These are phyloP conservation scores for Drosophila insularis DNA, from an alignment of 1,140 invertebrate genomes.

Conservation along the genomic window DNA sequence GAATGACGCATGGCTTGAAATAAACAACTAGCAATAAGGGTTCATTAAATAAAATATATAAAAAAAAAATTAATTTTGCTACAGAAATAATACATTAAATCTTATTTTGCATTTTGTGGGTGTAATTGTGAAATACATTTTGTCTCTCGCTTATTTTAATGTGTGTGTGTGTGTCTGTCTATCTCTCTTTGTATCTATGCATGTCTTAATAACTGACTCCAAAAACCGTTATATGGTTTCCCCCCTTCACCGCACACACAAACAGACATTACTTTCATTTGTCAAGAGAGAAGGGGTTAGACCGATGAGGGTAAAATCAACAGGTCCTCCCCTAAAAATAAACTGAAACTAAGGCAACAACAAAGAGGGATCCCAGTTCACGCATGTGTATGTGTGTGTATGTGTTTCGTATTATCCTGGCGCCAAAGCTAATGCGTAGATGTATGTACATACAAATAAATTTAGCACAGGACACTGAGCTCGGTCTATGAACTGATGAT, in stretches of 20 bases:
- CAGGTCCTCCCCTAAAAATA: constrained; percentile 50
- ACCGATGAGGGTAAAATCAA: constrained; percentile 34
- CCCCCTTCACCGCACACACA: neutral
- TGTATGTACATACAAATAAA: constrained; percentile 1
- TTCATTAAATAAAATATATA: too few species aligned
- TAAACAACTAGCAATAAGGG: too few species aligned
- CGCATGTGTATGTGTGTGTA: neutral
- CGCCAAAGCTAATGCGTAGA: constrained; percentile 47
- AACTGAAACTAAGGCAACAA: neutral
- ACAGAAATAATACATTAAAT: neutral
- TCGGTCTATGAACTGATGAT: neutral
- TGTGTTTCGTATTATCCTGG: constrained; percentile 28
- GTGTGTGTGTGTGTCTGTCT: neutral
- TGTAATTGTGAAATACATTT: constrained; percentile 43
- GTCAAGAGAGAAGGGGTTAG: neutral
- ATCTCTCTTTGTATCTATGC: neutral
- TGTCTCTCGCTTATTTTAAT: constrained; percentile 38
- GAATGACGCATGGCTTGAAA: too few species aligned
- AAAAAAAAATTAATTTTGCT: too few species aligned
- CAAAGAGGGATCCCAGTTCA: neutral
- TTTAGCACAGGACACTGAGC: constrained; percentile 31
- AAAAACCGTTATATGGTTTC: constrained; percentile 38
- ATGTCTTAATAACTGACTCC: neutral
- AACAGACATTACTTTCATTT: neutral
- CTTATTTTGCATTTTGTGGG: constrained; percentile 26